Percentiles rank a stretch among this genome's conserved stretches.
Conservation (phyloP, 2,113 vertebrate species). For the Tretioscincus oriximinensis region DNA sequence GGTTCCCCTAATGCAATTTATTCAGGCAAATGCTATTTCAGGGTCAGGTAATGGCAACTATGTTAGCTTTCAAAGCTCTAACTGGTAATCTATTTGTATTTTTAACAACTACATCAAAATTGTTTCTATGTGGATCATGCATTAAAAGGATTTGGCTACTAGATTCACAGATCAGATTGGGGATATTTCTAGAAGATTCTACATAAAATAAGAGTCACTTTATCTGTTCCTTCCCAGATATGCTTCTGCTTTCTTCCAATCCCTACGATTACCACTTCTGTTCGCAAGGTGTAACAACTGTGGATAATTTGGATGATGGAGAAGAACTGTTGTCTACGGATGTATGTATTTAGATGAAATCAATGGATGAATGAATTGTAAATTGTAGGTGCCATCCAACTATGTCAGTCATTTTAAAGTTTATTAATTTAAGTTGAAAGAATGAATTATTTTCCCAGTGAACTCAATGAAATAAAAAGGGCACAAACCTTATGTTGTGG, state of each 20-base stretch:
- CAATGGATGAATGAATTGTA: background rate
- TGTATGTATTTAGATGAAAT: conserved; percentile 65
- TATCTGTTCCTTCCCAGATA: conserved; percentile 75
- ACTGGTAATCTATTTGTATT: background rate
- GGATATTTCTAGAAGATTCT: background rate
- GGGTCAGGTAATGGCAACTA: conserved; percentile 4
- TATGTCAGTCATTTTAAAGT: background rate
- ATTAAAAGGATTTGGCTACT: background rate
- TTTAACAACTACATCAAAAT: background rate
- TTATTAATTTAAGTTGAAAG: background rate
- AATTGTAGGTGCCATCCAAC: background rate
- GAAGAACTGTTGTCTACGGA: conserved; percentile 89
- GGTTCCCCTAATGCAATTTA: conserved; percentile 41
- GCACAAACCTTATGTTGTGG: background rate
- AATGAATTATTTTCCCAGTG: background rate
- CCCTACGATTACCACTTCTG: conserved; percentile 95
- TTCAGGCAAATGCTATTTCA: conserved; percentile 14
- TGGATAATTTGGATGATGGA: conserved; percentile 89
- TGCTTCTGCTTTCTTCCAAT: conserved; percentile 91
- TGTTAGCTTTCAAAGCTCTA: background rate
- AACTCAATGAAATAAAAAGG: background rate
- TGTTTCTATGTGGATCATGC: background rate
- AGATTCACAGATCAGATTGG: background rate
- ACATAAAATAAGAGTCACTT: background rate
- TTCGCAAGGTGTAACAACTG: conserved; percentile 89